phyloP scores from a whole-genome alignment of 2,113 vertebrate species.

The Talpa occidentalis region DNA sequence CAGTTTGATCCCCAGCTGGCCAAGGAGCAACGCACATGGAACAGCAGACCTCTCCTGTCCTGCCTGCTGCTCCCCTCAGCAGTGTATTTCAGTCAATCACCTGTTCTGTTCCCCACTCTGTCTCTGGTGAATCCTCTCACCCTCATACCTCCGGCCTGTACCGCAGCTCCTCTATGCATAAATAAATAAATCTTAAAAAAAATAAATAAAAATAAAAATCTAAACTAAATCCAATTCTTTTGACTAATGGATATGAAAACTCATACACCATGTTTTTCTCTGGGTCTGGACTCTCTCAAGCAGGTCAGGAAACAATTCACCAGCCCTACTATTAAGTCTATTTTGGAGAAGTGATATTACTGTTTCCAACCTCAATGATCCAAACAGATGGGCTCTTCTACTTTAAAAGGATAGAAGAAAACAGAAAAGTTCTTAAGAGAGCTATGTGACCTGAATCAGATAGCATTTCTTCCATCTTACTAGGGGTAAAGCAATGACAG shows the following conservation, averaged over 20 bases:
- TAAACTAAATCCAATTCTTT: constrained; percentile 62
- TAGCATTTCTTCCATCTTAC: background rate
- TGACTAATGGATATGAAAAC: constrained; percentile 57
- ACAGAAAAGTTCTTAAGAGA: background rate
- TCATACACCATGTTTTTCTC: constrained; percentile 62
- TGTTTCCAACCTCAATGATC: constrained; percentile 76
- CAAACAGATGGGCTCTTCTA: constrained; percentile 65
- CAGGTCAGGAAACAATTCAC: constrained; percentile 70
- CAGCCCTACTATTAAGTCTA: constrained; percentile 81
- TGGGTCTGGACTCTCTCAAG: constrained; percentile 71
- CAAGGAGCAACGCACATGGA: too few relatives aligned
- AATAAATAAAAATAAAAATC: too few relatives aligned
- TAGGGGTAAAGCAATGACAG: background rate
- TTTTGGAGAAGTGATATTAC: constrained; percentile 80
- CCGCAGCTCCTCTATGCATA: too few relatives aligned
- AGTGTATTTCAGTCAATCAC: too few relatives aligned
- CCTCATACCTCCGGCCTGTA: too few relatives aligned
- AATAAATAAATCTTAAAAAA: too few relatives aligned
- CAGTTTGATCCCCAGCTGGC: too few relatives aligned
- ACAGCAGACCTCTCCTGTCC: too few relatives aligned
- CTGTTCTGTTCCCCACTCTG: too few relatives aligned
- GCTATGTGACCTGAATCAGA: background rate
- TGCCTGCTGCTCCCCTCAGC: too few relatives aligned
- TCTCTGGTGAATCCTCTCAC: too few relatives aligned
- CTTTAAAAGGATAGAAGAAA: background rate